Evolutionary conservation across 2,888 invertebrate species (phyloP).

Genomic region (Priocnemis perturbator): DNA sequence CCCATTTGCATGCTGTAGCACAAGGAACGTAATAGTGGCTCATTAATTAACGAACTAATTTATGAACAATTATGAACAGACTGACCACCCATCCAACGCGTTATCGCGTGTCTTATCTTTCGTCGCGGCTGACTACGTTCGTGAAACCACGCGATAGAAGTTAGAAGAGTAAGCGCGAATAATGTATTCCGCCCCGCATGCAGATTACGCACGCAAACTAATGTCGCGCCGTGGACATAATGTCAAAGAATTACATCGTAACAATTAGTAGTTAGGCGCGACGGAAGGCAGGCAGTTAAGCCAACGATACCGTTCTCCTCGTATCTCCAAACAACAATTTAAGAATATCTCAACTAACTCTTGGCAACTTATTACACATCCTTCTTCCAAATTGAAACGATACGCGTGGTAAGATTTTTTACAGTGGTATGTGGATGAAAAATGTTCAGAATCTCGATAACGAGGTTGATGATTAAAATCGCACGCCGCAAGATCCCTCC

Average conservation of each 20-base stretch:
- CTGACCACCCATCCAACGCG: not conserved
- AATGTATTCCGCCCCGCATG: constrained; percentile 70
- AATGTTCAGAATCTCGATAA: not conserved
- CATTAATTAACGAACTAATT: not conserved
- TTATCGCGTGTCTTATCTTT: not conserved
- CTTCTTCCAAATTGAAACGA: no score
- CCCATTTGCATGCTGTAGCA: no score
- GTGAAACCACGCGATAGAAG: constrained; percentile 34
- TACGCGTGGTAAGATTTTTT: no score
- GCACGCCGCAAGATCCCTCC: not conserved
- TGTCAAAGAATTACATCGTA: constrained; percentile 66
- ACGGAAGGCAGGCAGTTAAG: not conserved
- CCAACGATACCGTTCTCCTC: no score
- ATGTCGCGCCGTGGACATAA: constrained; percentile 57
- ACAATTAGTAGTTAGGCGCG: constrained; percentile 56
- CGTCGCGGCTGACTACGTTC: not conserved
- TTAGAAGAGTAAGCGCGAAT: constrained; percentile 58
- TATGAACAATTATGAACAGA: not conserved
- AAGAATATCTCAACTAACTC: no score
- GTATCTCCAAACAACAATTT: no score
- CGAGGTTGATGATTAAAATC: not conserved
- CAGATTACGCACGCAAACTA: constrained; percentile 56
- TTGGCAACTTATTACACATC: no score
- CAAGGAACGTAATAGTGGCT: no score
- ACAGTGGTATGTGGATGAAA: no score